Evolutionary conservation across 1,140 invertebrate species (phyloP).

Genomic region (Maconellicoccus hirsutus): DNA sequence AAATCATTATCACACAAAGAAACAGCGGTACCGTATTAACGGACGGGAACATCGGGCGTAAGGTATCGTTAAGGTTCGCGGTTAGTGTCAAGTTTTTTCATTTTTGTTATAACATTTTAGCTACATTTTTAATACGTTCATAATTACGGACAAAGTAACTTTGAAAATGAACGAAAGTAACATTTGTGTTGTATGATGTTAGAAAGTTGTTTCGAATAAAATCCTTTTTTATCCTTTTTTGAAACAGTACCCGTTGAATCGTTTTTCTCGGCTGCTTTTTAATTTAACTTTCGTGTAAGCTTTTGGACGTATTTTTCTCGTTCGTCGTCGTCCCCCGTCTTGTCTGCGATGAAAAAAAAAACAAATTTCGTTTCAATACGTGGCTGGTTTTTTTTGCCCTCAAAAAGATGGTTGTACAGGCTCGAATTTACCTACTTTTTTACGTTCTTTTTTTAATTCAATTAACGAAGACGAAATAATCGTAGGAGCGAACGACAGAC

Average conservation of each 20-base stretch:
- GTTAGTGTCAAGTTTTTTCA: slow-evolving; percentile 9
- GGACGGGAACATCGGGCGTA: background rate
- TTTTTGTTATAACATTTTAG: background rate
- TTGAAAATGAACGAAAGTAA: background rate
- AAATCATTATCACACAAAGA: background rate
- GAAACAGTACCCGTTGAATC: background rate
- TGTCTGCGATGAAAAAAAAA: too few relatives aligned
- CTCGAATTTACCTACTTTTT: too few relatives aligned
- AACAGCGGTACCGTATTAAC: background rate
- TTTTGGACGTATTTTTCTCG: background rate
- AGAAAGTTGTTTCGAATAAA: slow-evolving; percentile 4
- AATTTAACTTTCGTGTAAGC: slow-evolving; percentile 4
- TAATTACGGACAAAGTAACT: slow-evolving; percentile 2
- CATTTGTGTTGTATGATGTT: slow-evolving; percentile 5
- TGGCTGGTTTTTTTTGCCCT: too few relatives aligned
- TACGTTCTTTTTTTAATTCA: too few relatives aligned
- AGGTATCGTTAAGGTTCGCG: slow-evolving; percentile 7
- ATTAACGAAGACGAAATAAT: too few relatives aligned
- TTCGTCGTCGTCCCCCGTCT: too few relatives aligned
- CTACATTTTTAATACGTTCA: background rate
- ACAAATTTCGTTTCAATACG: too few relatives aligned
- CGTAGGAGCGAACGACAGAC: too few relatives aligned
- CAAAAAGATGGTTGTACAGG: too few relatives aligned
- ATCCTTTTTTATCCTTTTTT: slow-evolving; percentile 6
- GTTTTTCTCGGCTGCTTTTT: background rate